Conservation (phyloP, 2,888 invertebrate genomes). For the Eupeodes luniger region DNA sequence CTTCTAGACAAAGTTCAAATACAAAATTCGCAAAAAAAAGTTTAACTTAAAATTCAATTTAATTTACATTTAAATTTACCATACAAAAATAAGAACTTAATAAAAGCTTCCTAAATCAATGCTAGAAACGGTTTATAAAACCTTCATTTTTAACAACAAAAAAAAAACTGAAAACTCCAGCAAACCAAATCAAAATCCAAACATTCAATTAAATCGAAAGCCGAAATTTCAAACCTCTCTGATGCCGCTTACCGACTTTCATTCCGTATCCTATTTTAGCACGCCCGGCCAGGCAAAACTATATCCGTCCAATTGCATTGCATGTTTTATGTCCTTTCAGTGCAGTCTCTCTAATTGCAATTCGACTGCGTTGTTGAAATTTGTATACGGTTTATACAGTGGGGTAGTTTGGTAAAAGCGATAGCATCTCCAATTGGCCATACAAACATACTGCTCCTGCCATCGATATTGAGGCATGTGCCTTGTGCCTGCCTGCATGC, state of each 20-base stretch:
- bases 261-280: background rate
- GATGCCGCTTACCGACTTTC: too few relatives aligned
- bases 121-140: background rate
- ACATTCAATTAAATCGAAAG: constrained; percentile 56
- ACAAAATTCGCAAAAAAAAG: too few relatives aligned
- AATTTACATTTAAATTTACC: background rate
- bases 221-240: background rate
- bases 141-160: background rate
- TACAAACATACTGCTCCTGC: background rate
- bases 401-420: constrained; percentile 8
- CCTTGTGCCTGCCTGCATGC: background rate
- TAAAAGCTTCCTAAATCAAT: background rate
- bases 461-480: background rate
- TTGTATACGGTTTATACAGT: background rate
- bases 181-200: constrained; percentile 28
- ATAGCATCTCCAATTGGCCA: constrained; percentile 46
- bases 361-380: constrained; percentile 42
- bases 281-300: background rate
- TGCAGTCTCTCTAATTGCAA: constrained; percentile 63
- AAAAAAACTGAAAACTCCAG: background rate
- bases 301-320: constrained; percentile 36
- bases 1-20: too few relatives aligned
- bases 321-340: constrained; percentile 68
- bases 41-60: background rate
- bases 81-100: background rate